Evolutionary conservation across 2,113 vertebrate genomes (phyloP).

Genomic region (Melanerpes aurifrons): DNA sequence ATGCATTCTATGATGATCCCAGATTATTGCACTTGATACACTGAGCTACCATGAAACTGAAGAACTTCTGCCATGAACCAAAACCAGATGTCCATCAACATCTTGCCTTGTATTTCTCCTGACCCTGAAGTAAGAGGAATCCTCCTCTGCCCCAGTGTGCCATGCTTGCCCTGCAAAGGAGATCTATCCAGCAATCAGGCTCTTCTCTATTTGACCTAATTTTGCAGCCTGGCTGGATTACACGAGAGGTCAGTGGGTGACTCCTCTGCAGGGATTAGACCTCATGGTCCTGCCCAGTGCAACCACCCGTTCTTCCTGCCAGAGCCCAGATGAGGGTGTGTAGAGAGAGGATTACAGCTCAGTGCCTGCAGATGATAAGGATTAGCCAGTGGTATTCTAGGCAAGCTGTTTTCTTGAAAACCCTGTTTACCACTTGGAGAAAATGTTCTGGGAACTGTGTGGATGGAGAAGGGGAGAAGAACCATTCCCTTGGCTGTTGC

Average conservation of each 20-base stretch:
- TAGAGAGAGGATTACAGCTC: neutral
- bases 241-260: conserved; percentile 11
- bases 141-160: neutral
- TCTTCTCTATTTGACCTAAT: neutral
- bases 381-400: neutral
- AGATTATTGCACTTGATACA: neutral
- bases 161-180: neutral
- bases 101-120: accelerated
- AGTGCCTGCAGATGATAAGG: neutral
- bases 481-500: neutral
- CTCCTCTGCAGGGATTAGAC: conserved; percentile 15
- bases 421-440: neutral
- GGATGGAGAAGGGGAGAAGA: neutral
- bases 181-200: neutral
- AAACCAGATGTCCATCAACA: neutral
- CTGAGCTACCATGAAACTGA: neutral
- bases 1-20: neutral
- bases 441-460: neutral
- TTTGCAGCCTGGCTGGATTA: conserved; percentile 36
- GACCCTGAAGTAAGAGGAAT: neutral
- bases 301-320: no score
- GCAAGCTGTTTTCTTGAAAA: neutral
- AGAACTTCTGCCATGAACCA: neutral
- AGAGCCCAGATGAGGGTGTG: neutral
- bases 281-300: neutral